Evolutionary conservation across 30 jellyfish, hydroid and myxozoan genomes (phyloP), one percentile per base, ranked within the genome.

Genomic region (Turritopsis dohrnii): DNA sequence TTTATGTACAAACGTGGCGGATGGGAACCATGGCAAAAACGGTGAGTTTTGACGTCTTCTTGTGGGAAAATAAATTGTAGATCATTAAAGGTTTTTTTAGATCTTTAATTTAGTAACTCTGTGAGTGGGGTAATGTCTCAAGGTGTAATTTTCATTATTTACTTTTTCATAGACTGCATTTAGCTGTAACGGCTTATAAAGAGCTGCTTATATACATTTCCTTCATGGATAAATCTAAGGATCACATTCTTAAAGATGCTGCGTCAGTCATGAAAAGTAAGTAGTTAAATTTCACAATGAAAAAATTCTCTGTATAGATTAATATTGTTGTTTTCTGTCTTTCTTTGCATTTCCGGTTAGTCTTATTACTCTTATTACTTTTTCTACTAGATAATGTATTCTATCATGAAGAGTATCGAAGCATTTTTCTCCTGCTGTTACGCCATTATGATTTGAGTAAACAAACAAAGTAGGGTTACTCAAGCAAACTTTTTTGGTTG

Each of bases 401-500:
- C 72, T 92, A 92, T 53, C 81, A 79, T 75, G 98, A 92, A 75
- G 98, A 92, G 74, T 92, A 92, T 81, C 71, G 98, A 75, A 80
- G 74, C 65, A 66, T 92, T n/a, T 92, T 92, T 82, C 65, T 92
- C 25, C 13, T 76, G 21, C 89, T 91, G 19, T 66, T 91, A n/a
- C 84, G 95, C 3, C 76, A 81, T 21, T 88, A 84, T 86, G 75
- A 71, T 71, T 71, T 80, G 1, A 79, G 84, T 8, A 88, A 77
- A 28, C 98, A 88, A 76, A 29, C 96, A 4, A 88, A 89, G 98
- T 93, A 74, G 29, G 89, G n/a, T 75, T 1, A n/a, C n/a, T n/a
- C n/a, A n/a, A n/a, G n/a, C n/a, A n/a, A n/a, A n/a, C n/a, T n/a
- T n/a, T n/a, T n/a, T n/a, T n/a, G n/a, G n/a, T n/a, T n/a, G n/a